phyloP scores from a whole-genome alignment of 2,888 invertebrate genomes.

The Pinctada fucata region DNA sequence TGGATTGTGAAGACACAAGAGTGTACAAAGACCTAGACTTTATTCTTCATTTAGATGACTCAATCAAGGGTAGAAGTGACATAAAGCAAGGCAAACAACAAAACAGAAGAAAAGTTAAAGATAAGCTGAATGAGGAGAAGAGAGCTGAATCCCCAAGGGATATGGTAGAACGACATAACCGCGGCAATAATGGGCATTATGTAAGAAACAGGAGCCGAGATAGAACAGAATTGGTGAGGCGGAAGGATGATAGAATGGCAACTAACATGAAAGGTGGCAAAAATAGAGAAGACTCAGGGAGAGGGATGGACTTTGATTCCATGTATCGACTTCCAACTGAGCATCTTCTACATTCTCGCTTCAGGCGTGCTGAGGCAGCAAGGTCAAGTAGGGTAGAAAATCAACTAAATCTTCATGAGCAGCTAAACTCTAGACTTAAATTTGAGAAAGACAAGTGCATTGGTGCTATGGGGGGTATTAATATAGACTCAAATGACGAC shows the following conservation, averaged over 20 bases:
- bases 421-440: slow-evolving; percentile 52
- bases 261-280: slow-evolving; percentile 51
- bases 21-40: neutral
- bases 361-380: slow-evolving; percentile 32
- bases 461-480: slow-evolving; percentile 54
- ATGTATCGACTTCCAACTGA: slow-evolving; percentile 68
- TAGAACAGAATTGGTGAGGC: slow-evolving; percentile 42
- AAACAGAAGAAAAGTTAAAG: slow-evolving; percentile 47
- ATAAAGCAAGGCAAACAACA: slow-evolving; percentile 34
- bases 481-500: slow-evolving; percentile 10
- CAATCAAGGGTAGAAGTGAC: slow-evolving; percentile 28
- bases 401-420: slow-evolving; percentile 51
- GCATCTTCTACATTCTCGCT: slow-evolving; percentile 49
- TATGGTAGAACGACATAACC: slow-evolving; percentile 26
- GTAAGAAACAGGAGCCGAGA: slow-evolving; percentile 19
- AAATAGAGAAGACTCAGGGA: slow-evolving; percentile 47
- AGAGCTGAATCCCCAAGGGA: slow-evolving; percentile 49
- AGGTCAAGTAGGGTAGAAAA: slow-evolving; percentile 41
- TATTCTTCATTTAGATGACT: neutral
- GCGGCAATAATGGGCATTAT: slow-evolving; percentile 34
- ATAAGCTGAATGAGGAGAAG: slow-evolving; percentile 52
- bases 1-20: slow-evolving; percentile 25
- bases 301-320: slow-evolving; percentile 61
- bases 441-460: slow-evolving; percentile 52
- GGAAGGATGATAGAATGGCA: slow-evolving; percentile 49